Percentiles rank a stretch among this genome's conserved stretches.
phyloP scores from a whole-genome alignment of 2,113 vertebrate genomes.

The Phyllostomus hastatus region DNA sequence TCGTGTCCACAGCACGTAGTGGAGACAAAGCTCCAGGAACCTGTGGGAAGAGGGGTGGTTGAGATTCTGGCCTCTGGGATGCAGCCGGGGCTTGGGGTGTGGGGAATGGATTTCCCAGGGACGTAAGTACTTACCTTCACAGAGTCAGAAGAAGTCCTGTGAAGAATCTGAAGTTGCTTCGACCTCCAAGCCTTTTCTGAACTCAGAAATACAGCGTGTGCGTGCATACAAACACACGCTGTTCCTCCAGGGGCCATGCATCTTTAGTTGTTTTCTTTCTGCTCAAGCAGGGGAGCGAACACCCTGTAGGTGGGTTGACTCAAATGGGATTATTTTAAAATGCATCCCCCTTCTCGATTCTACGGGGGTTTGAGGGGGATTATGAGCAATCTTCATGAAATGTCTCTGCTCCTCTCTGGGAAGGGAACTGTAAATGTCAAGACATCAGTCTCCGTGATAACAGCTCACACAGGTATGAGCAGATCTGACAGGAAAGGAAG shows the following conservation, averaged over 20 bases:
- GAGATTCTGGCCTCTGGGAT: neutral
- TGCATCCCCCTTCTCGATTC: neutral
- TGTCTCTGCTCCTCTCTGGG: slow-evolving; percentile 57
- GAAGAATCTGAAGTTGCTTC: neutral
- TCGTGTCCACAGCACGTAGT: neutral
- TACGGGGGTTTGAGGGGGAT: slow-evolving; percentile 42
- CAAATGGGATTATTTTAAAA: slow-evolving; percentile 52
- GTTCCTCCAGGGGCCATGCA: neutral
- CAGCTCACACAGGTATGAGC: neutral
- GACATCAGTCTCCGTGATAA: slow-evolving; percentile 31
- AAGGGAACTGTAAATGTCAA: slow-evolving; percentile 69
- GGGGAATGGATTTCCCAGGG: neutral
- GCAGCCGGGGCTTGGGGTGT: neutral
- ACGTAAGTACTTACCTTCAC: neutral
- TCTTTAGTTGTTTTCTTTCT: slow-evolving; percentile 43
- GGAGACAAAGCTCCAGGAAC: neutral
- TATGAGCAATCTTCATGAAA: slow-evolving; percentile 60
- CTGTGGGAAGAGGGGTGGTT: neutral
- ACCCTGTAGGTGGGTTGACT: neutral
- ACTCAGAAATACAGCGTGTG: neutral
- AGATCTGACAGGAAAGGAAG: neutral
- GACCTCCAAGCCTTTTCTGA: neutral
- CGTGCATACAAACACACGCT: fast-evolving
- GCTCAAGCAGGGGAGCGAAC: neutral
- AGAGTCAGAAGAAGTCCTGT: neutral